phyloP scores from a whole-genome alignment of 2,888 invertebrate species.

The Temnothorax unifasciatus region DNA sequence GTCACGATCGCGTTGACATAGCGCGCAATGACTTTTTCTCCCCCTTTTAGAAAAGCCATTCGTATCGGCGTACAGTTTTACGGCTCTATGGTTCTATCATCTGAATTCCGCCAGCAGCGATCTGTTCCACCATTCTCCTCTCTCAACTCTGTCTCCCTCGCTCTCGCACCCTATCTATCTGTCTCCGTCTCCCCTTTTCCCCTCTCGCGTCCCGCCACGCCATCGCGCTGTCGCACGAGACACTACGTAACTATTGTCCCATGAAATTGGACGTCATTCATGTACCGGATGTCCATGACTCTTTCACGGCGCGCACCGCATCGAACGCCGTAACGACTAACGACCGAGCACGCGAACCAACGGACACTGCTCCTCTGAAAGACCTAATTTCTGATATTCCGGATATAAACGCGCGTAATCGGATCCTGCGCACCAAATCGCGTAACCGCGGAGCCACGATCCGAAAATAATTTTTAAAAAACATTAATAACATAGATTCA shows the following conservation, averaged over 20 bases:
- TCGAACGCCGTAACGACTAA: constrained; percentile 68
- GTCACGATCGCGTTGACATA: constrained; percentile 52
- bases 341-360: constrained; percentile 55
- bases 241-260: constrained; percentile 80
- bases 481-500: not conserved
- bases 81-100: constrained; percentile 67
- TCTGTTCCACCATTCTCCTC: constrained; percentile 54
- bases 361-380: constrained; percentile 13
- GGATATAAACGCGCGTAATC: constrained; percentile 42
- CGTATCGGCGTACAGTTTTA: constrained; percentile 68
- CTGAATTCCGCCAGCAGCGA: constrained; percentile 69
- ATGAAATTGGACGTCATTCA: constrained; percentile 82
- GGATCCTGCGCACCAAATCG: constrained; percentile 2
- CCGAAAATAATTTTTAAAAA: not conserved
- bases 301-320: constrained; percentile 72
- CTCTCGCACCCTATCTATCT: constrained; percentile 35
- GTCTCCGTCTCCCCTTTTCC: constrained; percentile 54
- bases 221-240: constrained; percentile 53
- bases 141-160: constrained; percentile 39
- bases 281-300: constrained; percentile 79
- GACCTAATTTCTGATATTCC: constrained; percentile 53
- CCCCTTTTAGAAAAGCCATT: constrained; percentile 49
- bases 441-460: not conserved
- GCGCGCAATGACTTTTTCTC: constrained; percentile 50
- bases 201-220: constrained; percentile 25